Evolutionary conservation across 2,888 invertebrate genomes (phyloP), one percentile per base, ranked within the genome.

Genomic region (Amiota communis): DNA sequence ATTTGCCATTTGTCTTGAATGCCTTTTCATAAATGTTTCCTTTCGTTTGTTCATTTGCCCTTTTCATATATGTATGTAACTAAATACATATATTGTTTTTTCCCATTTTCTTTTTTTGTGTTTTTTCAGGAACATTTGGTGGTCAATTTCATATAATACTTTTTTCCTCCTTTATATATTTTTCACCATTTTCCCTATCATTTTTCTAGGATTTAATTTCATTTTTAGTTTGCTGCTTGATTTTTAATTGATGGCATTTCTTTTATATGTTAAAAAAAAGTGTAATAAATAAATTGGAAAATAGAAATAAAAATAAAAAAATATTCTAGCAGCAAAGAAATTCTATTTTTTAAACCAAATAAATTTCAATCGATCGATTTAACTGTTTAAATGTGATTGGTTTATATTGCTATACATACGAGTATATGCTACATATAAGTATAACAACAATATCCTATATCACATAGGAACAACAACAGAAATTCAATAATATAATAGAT

Each of bases 211-310:
- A 79, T 76, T 76, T 75, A 75, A 79, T 80, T 80, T 82, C 80
- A 82, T 78, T 78, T 15, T 53, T 69, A 53, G 36, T 53, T 71
- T 84, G 78, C 84, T 78, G 77, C 81, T 76, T 77, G 84, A 82
- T 79, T 82, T 79, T 79, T 82, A 82, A 82, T 82, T 84, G 82
- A 82, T 82, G 83, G 81, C 46, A 46, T 46, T 36, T 82, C 84
- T 83, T 82, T 84, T 76, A 79, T 78, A 78, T 84, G 85, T n/a
- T n/a, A 23, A 36, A 36, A 36, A 36, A 36, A 6, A 76, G 77
- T 20, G 59, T 17, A 17, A 73, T 79, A 79, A 76, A 59, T 59
- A 59, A 4, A 59, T 23, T 20, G 59, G 20, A 59, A 51, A n/a
- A 51, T n/a, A n/a, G 53, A 51, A 51, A 12, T n/a, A 51, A 3